A percentile compares a stretch with the other conserved stretches of the same genome.
phyloP scores from a whole-genome alignment of 2,113 vertebrate species.

The Bettongia penicillata region DNA sequence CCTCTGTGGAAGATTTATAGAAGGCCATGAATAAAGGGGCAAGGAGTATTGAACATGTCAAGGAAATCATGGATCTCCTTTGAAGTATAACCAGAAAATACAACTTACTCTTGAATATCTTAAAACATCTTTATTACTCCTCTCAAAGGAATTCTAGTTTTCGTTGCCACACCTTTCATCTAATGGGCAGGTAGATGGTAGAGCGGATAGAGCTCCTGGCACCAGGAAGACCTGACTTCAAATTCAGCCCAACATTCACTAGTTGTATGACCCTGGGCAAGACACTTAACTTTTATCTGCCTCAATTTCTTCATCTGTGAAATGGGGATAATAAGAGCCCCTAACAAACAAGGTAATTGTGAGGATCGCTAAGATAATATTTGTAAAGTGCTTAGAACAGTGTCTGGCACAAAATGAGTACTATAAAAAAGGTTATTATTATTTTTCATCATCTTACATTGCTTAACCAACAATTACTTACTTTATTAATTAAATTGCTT shows the following conservation, averaged over 20 bases:
- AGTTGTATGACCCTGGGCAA: no score
- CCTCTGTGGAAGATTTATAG: background rate
- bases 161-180: background rate
- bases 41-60: background rate
- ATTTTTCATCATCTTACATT: background rate
- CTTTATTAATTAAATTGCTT: no score
- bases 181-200: background rate
- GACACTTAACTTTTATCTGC: background rate
- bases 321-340: no score
- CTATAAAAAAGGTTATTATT: background rate
- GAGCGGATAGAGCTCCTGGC: background rate
- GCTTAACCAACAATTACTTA: background rate
- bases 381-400: background rate
- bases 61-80: background rate
- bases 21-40: background rate
- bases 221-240: background rate
- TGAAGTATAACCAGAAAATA: background rate
- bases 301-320: no score
- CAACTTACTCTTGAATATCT: constrained; percentile 51
- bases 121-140: background rate
- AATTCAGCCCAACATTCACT: no score
- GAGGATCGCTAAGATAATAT: background rate
- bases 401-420: background rate
- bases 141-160: background rate
- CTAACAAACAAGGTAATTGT: no score